Evolutionary conservation across 1,140 invertebrate species (phyloP).

Genomic region (Bombus consobrinus): DNA sequence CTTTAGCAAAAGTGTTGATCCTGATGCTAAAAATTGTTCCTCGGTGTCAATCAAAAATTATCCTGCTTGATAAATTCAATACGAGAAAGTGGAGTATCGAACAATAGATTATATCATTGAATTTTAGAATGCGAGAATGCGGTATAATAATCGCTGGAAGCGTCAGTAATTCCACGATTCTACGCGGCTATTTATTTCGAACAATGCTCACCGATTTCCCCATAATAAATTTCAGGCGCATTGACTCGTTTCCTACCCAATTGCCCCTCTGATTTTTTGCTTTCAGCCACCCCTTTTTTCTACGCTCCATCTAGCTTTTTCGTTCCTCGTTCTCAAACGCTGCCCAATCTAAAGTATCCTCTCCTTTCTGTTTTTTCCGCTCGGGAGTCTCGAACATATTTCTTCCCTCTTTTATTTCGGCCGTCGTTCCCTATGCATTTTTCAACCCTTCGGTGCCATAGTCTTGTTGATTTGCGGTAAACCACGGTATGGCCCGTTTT

Average conservation of each 20-base stretch:
- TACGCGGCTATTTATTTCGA: neutral
- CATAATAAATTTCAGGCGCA: conserved; percentile 35
- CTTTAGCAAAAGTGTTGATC: too few relatives aligned
- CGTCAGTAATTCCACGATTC: neutral
- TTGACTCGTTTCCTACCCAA: conserved; percentile 8
- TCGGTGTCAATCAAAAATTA: too few relatives aligned
- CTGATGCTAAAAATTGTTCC: too few relatives aligned
- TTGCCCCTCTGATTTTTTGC: neutral
- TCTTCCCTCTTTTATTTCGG: conserved; percentile 10
- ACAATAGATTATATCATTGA: neutral
- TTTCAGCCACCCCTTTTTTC: too few relatives aligned
- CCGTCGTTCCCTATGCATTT: conserved; percentile 25
- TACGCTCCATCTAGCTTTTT: neutral
- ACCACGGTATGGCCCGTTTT: conserved; percentile 16
- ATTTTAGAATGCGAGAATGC: neutral
- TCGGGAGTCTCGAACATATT: neutral
- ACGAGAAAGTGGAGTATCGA: too few relatives aligned
- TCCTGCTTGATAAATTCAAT: too few relatives aligned
- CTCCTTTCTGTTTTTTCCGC: neutral
- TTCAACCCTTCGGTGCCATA: conserved; percentile 26
- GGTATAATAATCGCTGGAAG: neutral
- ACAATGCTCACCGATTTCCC: neutral
- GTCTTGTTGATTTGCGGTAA: conserved; percentile 47
- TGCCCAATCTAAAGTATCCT: conserved; percentile 17
- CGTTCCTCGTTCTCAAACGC: neutral